Conservation (phyloP, 2,797 vertebrate genomes). For the Lithobates sylvaticus region DNA sequence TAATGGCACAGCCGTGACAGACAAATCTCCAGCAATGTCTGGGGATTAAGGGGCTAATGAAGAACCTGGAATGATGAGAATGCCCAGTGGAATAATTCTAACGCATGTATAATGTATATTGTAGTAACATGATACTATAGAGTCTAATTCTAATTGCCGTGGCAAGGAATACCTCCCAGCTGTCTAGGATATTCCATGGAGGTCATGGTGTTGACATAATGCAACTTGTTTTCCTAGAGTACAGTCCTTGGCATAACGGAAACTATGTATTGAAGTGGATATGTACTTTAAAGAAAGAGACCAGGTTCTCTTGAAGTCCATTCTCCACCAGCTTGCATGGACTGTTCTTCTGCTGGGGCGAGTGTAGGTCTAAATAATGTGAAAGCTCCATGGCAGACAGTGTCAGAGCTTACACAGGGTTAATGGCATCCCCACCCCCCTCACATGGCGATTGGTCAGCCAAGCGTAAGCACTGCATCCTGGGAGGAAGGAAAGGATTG, state of each 20-base stretch:
- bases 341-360: background rate
- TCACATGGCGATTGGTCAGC: too few species aligned
- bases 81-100: slow-evolving; percentile 13
- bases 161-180: slow-evolving; percentile 23
- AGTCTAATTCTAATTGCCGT: background rate
- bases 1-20: background rate
- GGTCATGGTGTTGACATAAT: slow-evolving; percentile 9
- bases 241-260: background rate
- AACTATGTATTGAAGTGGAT: too few species aligned
- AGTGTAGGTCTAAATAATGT: background rate
- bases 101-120: background rate
- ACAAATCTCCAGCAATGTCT: background rate
- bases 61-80: slow-evolving; percentile 30
- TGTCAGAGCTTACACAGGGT: too few species aligned
- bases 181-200: slow-evolving; percentile 9
- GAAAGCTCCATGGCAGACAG: background rate
- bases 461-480: too few species aligned
- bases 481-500: too few species aligned
- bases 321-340: background rate
- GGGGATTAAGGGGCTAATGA: slow-evolving; percentile 12
- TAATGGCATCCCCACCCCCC: too few species aligned
- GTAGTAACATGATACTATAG: slow-evolving; percentile 15
- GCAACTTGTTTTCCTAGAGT: background rate
- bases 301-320: background rate
- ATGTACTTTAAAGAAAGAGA: too few species aligned